Evolutionary conservation across 2,113 vertebrate genomes (phyloP), one percentile per base, ranked within the genome.

Genomic region (Colius striatus): DNA sequence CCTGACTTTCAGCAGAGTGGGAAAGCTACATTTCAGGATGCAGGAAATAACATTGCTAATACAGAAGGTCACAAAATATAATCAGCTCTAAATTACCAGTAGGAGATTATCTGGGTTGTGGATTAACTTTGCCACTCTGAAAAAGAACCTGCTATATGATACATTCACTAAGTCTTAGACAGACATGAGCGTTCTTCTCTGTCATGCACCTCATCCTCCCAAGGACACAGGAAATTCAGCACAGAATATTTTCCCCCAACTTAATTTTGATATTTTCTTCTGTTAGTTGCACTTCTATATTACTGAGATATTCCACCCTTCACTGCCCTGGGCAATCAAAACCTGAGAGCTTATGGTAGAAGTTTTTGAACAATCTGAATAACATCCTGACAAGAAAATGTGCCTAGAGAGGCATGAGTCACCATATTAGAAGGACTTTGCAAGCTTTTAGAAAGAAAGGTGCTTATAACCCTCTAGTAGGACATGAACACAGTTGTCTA

Each of bases 61-160:
- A 71, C 17, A 90, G 85, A 92, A 93, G 57, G 83, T 93, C 77
- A 91, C n/a, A 27, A 86, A 89, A 94, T 73, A 89, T n/a, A 82
- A 83, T 88, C 78, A 88, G 41, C 54, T 94, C 87, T 85, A 75
- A 88, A 15, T 89, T 79, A 82, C 62, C 71, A 83, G 50, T 7
- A 54, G 36, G 30, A 30, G 62, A 90, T 93, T 93, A 85, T 87
- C 53, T 76, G 57, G 21, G 32, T 16, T 79, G 68, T 53, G 77
- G 74, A 85, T 96, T 96, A 91, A 78, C 81, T 82, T 32, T 79
- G 71, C 54, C 76, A 34, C 58, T 54, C 71, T 76, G 81, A 75
- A 82, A 91, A 45, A 20, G n/a, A 95, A 81, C 43, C 29, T 67
- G 57, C 65, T 70, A 51, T 58, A 55, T 17, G 71, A 87, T 65